Evolutionary conservation across 92 coral and sea anemone genomes (phyloP).

Genomic region (Meandrina meandrites): DNA sequence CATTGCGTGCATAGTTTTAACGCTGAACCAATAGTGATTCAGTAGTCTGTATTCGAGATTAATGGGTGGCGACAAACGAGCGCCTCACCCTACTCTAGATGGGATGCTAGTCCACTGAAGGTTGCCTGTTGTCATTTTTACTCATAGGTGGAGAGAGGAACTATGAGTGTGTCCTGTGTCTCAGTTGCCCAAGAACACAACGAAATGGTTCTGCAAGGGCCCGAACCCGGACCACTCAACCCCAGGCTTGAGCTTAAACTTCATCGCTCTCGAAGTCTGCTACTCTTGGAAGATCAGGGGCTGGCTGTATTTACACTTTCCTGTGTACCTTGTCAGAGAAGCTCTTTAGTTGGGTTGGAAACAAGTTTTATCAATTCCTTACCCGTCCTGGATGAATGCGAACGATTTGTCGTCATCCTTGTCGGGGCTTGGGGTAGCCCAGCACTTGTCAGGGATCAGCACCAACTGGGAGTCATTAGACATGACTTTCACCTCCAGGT

Average conservation of each 20-base stretch:
- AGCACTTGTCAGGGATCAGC: conserved; percentile 59
- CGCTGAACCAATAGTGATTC: not conserved
- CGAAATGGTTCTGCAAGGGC: too few species aligned
- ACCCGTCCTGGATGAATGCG: conserved; percentile 65
- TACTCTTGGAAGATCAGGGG: too few species aligned
- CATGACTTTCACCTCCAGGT: conserved; percentile 50
- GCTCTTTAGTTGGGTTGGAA: too few species aligned
- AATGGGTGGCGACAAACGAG: not conserved
- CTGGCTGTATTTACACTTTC: too few species aligned
- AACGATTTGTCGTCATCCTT: conserved; percentile 13
- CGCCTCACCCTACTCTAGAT: not conserved
- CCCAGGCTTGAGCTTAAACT: too few species aligned
- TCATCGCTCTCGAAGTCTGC: too few species aligned
- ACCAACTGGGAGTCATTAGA: conserved; percentile 78
- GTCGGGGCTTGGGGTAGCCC: conserved; percentile 70
- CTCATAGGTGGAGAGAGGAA: too few species aligned
- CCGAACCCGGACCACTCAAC: too few species aligned
- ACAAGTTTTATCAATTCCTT: not conserved
- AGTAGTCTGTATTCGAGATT: not conserved
- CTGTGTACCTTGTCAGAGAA: too few species aligned
- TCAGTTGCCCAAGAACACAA: too few species aligned
- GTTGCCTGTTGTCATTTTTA: not conserved
- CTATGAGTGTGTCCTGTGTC: too few species aligned
- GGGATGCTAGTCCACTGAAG: not conserved
- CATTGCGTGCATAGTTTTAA: not conserved